phyloP scores from a whole-genome alignment of 1,140 invertebrate species.

The Neuroterus valhalla region DNA sequence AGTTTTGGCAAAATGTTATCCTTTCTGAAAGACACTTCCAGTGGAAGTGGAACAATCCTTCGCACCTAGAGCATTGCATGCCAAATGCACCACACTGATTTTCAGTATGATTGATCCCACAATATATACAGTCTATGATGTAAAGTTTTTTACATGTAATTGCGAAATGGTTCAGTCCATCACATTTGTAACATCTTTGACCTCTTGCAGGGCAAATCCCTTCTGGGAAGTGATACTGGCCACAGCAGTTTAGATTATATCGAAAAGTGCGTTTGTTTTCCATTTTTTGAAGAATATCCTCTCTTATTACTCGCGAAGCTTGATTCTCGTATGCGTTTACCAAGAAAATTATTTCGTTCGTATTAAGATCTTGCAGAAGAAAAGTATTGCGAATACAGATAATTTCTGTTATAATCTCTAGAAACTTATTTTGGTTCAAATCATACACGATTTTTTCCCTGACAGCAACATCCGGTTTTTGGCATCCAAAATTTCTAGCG shows the following conservation, averaged over 20 bases:
- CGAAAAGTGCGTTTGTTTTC: conserved; percentile 1
- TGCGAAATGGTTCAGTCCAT: conserved; percentile 2
- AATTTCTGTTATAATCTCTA: conserved; percentile 16
- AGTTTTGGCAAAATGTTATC: conserved; percentile 4
- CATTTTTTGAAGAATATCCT: conserved; percentile 9
- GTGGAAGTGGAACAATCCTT: conserved; percentile 6
- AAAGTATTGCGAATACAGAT: conserved; percentile 13
- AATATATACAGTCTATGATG: conserved; percentile 9
- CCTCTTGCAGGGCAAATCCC: conserved; percentile 2
- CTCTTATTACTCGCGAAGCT: background rate
- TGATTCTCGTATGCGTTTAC: conserved; percentile 2
- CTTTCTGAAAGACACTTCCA: conserved; percentile 1
- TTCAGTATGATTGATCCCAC: conserved; percentile 17
- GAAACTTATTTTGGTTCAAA: conserved; percentile 8
- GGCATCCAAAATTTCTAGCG: conserved; percentile 16
- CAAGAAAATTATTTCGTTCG: conserved; percentile 26
- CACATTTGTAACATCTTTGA: background rate
- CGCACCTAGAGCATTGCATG: conserved; percentile 8
- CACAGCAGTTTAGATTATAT: conserved; percentile 6
- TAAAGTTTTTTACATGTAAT: background rate
- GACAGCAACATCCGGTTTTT: background rate
- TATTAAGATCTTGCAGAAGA: background rate
- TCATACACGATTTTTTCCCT: conserved; percentile 17
- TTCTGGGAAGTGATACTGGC: background rate
- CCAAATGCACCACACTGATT: conserved; percentile 20